Evolutionary conservation across 2,797 vertebrate species (phyloP), one percentile per base, ranked within the genome.

Genomic region (Molossus molossus): DNA sequence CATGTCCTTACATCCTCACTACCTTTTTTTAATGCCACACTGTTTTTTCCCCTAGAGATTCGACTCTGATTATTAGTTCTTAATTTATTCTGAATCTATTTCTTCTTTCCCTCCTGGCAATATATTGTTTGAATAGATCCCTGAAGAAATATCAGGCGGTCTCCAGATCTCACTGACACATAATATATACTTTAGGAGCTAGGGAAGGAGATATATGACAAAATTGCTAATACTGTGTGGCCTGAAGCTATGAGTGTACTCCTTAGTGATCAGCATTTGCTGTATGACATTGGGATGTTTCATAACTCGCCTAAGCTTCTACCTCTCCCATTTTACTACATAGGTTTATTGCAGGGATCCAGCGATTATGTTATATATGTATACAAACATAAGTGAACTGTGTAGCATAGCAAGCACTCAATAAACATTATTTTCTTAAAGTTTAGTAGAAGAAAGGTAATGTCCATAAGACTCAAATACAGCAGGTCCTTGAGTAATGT

Each of bases 271-370:
- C 55, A 82, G 3, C n/a, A 57, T 77, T 86, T 95, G 84, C 20
- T 77, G 9, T 45, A 18, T 84, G 69, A 86, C 60, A 65, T 87
- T 75, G 57, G 65, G 37, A 69, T 27, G 48, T 53, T 90, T 73
- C 37, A 77, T 76, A 90, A 89, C 27, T 87, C 69, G 60, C 14
- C n/a, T 79, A 75, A 87, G 23, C 20, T 92, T 94, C 60, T 83
- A 18, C 58, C 14, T 45, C 40, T 76, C 77, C 81, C 27, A 53
- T 92, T 92, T 93, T 92, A 72, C 58, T 83, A 57, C 21, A n/a
- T 9, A 86, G 21, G 4, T 57, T 89, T 86, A 83, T 23, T 79
- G 4, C n/a, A 13, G 94, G 40, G n/a, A 88, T 45, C 55, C 62
- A 65, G 7, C 64, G 50, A 82, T n/a, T 72, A 9, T 77, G 40